phyloP scores from a whole-genome alignment of 2,888 invertebrate genomes.

The Sabatieria punctata region DNA sequence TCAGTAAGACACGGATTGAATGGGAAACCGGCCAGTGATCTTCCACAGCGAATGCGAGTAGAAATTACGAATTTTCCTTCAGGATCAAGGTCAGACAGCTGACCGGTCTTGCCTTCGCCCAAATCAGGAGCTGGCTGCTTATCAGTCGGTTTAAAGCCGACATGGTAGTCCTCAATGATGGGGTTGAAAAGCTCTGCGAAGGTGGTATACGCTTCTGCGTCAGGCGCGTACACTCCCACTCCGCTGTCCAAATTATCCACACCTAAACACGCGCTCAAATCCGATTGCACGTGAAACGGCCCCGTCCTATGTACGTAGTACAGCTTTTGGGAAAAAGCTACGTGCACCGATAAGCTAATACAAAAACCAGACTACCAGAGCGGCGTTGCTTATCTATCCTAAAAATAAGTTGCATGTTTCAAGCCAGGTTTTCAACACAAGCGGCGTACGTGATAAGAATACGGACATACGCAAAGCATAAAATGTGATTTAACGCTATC shows the following conservation, averaged over 20 bases:
- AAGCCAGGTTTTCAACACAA: too few species aligned
- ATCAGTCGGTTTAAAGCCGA: slow-evolving; percentile 66
- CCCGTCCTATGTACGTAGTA: too few species aligned
- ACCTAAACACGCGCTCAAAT: slow-evolving; percentile 46
- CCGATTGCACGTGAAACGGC: too few species aligned
- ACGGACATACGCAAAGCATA: too few species aligned
- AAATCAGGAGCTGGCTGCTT: slow-evolving; percentile 84
- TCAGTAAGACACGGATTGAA: slow-evolving; percentile 94
- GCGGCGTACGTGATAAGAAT: too few species aligned
- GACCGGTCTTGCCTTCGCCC: slow-evolving; percentile 59
- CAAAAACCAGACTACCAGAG: too few species aligned
- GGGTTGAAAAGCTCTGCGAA: slow-evolving; percentile 84
- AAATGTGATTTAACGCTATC: too few species aligned
- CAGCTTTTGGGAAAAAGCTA: too few species aligned
- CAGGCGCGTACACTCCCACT: slow-evolving; percentile 89
- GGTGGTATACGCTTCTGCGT: slow-evolving; percentile 77
- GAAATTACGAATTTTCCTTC: slow-evolving; percentile 66
- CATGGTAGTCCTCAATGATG: slow-evolving; percentile 87
- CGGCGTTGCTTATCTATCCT: too few species aligned
- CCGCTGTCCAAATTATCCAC: slow-evolving; percentile 85
- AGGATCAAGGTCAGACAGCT: slow-evolving; percentile 79
- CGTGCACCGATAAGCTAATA: too few species aligned
- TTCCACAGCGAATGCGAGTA: slow-evolving; percentile 87
- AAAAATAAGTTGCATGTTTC: too few species aligned
- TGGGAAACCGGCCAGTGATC: slow-evolving; percentile 65